A percentile compares a stretch with the other conserved stretches of the same genome.
Evolutionary conservation across 1,140 invertebrate genomes (phyloP).

Genomic region (Phocides pigmalion): DNA sequence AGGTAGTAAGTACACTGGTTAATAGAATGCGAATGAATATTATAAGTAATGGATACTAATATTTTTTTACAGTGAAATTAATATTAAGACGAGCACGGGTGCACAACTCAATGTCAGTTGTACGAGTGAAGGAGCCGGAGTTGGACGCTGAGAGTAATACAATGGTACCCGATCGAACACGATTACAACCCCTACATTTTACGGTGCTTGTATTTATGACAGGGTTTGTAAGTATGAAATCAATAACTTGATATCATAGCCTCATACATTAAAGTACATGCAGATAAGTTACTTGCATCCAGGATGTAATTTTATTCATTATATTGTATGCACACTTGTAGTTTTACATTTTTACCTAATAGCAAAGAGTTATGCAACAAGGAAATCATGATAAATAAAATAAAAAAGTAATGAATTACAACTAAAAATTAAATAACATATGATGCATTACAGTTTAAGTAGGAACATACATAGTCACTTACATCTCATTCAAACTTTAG

Average conservation of each 20-base stretch:
- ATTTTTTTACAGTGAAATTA: slow-evolving; percentile 51
- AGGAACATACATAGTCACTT: not conserved
- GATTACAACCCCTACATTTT: slow-evolving; percentile 50
- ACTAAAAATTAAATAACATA: not conserved
- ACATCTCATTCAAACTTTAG: slow-evolving; percentile 29
- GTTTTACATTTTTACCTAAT: not conserved
- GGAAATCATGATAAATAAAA: no score
- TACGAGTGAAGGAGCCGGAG: slow-evolving; percentile 64
- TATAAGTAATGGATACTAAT: slow-evolving; percentile 43
- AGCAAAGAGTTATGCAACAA: no score
- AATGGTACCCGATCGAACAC: slow-evolving; percentile 63
- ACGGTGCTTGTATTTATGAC: slow-evolving; percentile 61
- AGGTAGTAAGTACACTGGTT: slow-evolving; percentile 48
- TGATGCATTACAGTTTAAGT: not conserved
- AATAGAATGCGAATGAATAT: slow-evolving; percentile 56
- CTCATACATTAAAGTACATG: not conserved
- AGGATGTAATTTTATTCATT: not conserved
- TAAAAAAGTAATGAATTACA: slow-evolving; percentile 3
- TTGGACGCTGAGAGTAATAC: slow-evolving; percentile 53
- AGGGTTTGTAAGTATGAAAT: slow-evolving; percentile 64
- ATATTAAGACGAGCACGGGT: slow-evolving; percentile 64
- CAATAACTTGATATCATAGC: slow-evolving; percentile 48
- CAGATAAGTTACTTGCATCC: not conserved
- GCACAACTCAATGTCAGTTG: slow-evolving; percentile 58
- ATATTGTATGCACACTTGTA: not conserved